Evolutionary conservation across 2,888 invertebrate species (phyloP).

Genomic region (Melinaea menophilus): DNA sequence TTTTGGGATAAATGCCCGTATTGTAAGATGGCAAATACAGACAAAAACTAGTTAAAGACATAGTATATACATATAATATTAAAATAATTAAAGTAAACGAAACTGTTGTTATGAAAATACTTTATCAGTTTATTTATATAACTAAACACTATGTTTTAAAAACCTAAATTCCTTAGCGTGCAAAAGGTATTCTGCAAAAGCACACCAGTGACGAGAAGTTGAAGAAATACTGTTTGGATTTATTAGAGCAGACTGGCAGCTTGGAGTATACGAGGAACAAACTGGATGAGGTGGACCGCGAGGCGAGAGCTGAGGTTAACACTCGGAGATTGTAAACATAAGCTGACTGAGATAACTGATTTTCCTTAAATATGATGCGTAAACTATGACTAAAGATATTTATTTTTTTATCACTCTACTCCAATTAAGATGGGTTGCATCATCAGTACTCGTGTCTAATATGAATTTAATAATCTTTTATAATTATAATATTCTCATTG

Average conservation of each 20-base stretch:
- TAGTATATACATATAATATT: too few relatives aligned
- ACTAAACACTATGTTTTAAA: neutral
- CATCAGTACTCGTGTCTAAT: too few relatives aligned
- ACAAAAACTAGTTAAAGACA: too few relatives aligned
- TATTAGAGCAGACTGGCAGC: slow-evolving; percentile 10
- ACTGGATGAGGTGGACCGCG: neutral
- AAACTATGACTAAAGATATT: neutral
- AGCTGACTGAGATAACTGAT: too few relatives aligned
- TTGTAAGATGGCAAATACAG: too few relatives aligned
- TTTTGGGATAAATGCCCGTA: too few relatives aligned
- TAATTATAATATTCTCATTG: neutral
- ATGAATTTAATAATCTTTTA: neutral
- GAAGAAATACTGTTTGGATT: slow-evolving; percentile 7
- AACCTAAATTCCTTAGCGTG: neutral
- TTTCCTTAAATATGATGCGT: neutral
- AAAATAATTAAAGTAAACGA: too few relatives aligned
- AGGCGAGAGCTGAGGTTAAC: slow-evolving; percentile 1
- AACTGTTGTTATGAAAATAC: too few relatives aligned
- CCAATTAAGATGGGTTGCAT: too few relatives aligned
- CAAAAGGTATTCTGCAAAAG: slow-evolving; percentile 4
- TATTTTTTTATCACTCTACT: too few relatives aligned
- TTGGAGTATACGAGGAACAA: slow-evolving; percentile 5
- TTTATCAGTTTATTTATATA: neutral
- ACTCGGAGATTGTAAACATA: too few relatives aligned
- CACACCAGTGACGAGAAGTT: neutral